Evolutionary conservation across 2,113 vertebrate species (phyloP).

Genomic region (Archilochus colubris): DNA sequence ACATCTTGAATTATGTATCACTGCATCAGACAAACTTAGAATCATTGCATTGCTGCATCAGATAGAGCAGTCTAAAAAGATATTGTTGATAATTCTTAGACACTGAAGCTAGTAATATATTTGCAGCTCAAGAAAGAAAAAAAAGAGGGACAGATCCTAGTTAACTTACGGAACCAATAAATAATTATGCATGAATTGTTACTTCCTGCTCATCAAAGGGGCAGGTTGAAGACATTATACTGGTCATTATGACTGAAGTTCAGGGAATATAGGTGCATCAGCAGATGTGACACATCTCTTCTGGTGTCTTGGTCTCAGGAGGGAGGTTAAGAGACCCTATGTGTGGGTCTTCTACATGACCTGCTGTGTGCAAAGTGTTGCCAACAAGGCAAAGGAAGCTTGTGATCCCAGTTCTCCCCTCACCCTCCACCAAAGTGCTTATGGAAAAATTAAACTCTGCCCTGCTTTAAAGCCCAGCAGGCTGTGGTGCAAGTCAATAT

Average conservation of each 20-base stretch:
- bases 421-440: background rate
- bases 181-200: background rate
- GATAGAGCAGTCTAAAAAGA: background rate
- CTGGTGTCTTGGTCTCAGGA: background rate
- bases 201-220: background rate
- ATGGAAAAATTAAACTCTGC: background rate
- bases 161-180: background rate
- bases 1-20: background rate
- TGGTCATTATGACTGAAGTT: background rate
- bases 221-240: background rate
- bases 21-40: background rate
- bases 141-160: background rate
- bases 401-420: background rate
- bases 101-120: background rate
- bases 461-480: background rate
- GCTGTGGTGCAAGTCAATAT: background rate
- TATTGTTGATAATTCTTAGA: background rate
- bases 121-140: background rate
- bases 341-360: background rate
- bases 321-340: background rate
- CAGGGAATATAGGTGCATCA: background rate
- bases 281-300: background rate
- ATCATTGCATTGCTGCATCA: background rate
- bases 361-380: background rate
- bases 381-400: background rate